These are phyloP conservation scores for Anableps anableps DNA, from an alignment of 2,797 vertebrate species.

Conservation along the genomic window DNA sequence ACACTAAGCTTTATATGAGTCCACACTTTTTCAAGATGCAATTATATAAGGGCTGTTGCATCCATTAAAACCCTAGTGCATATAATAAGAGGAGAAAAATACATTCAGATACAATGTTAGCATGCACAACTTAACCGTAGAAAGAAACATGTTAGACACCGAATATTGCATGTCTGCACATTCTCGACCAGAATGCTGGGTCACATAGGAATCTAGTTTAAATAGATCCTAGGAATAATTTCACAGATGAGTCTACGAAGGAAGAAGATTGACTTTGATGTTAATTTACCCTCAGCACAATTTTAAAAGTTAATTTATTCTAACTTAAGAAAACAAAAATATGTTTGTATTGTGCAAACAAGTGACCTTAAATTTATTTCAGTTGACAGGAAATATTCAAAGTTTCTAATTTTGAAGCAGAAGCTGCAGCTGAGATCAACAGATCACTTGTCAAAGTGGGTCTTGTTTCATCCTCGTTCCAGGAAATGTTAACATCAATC, in stretches of 20 bases:
- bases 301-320: no score
- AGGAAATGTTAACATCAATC: not conserved
- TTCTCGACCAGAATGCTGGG: constrained; percentile 4
- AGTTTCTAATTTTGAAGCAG: not conserved
- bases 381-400: not conserved
- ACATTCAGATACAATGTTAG: constrained; percentile 25
- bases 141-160: constrained; percentile 10
- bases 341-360: no score
- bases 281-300: no score
- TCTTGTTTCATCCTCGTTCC: not conserved
- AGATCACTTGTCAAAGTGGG: not conserved
- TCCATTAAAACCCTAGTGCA: constrained; percentile 27
- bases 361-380: no score
- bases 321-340: no score
- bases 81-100: constrained; percentile 4
- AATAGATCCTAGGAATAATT: constrained; percentile 6
- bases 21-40: constrained; percentile 28
- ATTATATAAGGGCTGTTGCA: constrained; percentile 37
- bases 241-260: not conserved
- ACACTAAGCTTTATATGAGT: not conserved
- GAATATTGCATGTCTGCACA: not conserved
- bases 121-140: not conserved
- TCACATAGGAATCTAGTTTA: constrained; percentile 18
- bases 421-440: not conserved
- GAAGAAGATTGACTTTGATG: not conserved